Evolutionary conservation across 1,140 invertebrate species (phyloP).

Genomic region (Drosophila lacteicornis): DNA sequence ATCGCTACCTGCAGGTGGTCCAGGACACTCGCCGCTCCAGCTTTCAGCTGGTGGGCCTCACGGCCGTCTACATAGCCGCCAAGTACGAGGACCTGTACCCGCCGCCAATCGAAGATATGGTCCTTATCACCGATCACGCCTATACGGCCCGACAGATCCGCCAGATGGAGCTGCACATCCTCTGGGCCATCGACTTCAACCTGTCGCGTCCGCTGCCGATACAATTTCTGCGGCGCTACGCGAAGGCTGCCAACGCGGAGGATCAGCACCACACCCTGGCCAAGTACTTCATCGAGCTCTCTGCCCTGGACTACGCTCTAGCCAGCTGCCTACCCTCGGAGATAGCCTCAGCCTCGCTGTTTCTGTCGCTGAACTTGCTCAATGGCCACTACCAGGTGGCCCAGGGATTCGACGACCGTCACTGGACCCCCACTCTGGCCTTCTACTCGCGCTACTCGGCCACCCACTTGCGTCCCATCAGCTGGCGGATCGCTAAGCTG

Average conservation of each 20-base stretch:
- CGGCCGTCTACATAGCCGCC: no score
- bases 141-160: constrained; percentile 92
- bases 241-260: constrained; percentile 88
- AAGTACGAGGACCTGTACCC: no score
- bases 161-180: constrained; percentile 93
- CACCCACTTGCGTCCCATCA: constrained; percentile 87
- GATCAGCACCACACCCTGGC: constrained; percentile 93
- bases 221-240: constrained; percentile 93
- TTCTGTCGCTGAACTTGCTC: constrained; percentile 86
- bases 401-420: constrained; percentile 75
- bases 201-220: constrained; percentile 94
- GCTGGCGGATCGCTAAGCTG: constrained; percentile 87
- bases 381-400: constrained; percentile 76
- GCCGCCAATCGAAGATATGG: constrained; percentile 90
- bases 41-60: no score
- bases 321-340: constrained; percentile 92
- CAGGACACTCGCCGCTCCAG: no score
- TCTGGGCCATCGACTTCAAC: constrained; percentile 91
- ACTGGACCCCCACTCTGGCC: constrained; percentile 88
- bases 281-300: constrained; percentile 96
- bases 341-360: constrained; percentile 86
- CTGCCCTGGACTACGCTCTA: constrained; percentile 93
- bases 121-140: constrained; percentile 96
- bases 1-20: no score
- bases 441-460: constrained; percentile 88